Base-by-base conservation (phyloP, 2,113 vertebrate species). In the Anoplopoma fimbria region DNA sequence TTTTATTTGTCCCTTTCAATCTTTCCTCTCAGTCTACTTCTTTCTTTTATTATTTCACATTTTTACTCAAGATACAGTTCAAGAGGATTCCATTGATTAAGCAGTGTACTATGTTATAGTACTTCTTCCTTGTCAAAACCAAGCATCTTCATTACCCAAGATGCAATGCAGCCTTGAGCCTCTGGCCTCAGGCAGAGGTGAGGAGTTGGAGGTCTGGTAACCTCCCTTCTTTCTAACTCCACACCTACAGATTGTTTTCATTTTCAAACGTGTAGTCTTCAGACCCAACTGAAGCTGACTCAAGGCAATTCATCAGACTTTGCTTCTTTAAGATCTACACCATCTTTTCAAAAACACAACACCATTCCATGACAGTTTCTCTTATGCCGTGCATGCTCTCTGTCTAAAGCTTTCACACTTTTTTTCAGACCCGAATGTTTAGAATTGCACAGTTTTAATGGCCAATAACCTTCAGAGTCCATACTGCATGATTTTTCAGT, bases 391-490 rank as follows among this genome's bases (percentile, higher is more conserved):
- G 19, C 25, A 69, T 60, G 68, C 31, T 71, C 21, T 58, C 33
- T 27, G 0, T 19, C 29, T 57, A 51, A 49, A 31, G 25, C 53
- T 6, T 57, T 58, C 12, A 68, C 70, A 74, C 34, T 57, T 68
- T 38, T 13, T 60, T 69, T 38, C 55, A 65, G 17, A 23, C 79
- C 79, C 19, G 68, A 79, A 75, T 75, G 68, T 45, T 51, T 76
- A 9, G 68, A 85, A 77, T 25, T 81, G 69, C 64, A 81, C 73
- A 84, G 60, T 73, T 73, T 76, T 27, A 51, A 69, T 68, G 81
- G 25, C 69, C 69, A 84, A 74, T 85, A 84, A 90, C 92, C 83
- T 89, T 94, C 78, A 79, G 58, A 69, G 36, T 33, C 8, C 27
- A 82, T 69, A 23, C 27, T 76, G 69, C 87, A 84, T 77, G 75